Percentiles rank a stretch among this genome's conserved stretches.
phyloP scores from a whole-genome alignment of 2,888 invertebrate genomes.

The Rhogogaster chlorosoma region DNA sequence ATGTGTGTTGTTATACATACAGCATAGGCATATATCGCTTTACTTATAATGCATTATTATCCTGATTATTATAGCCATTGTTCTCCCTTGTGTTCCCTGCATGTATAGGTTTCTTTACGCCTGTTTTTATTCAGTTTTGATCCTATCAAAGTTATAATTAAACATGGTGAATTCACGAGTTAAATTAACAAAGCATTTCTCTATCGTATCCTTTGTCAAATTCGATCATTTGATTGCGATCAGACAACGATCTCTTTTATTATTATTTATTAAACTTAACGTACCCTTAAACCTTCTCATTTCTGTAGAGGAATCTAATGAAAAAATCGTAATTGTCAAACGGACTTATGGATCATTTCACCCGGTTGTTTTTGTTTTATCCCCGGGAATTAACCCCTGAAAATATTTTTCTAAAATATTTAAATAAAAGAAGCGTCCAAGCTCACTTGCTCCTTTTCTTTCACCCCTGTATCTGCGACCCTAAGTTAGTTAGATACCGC shows the following conservation, averaged over 20 bases:
- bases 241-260: not conserved
- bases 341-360: not conserved
- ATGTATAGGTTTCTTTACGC: not conserved
- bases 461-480: not conserved
- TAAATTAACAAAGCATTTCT: not conserved
- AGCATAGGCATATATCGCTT: not conserved
- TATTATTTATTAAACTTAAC: not conserved
- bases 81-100: not conserved
- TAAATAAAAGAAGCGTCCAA: not conserved
- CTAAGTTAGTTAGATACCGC: not conserved
- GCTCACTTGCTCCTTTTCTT: not conserved
- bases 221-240: not conserved
- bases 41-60: slow-evolving; percentile 20
- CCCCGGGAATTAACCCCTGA: no score
- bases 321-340: not conserved
- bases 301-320: not conserved
- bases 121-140: not conserved
- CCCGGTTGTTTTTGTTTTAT: no score
- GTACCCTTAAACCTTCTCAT: not conserved
- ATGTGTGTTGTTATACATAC: not conserved
- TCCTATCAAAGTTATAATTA: slow-evolving; percentile 22
- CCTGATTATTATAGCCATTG: not conserved
- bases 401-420: not conserved
- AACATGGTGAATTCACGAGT: not conserved
- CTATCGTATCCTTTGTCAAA: not conserved